Conservation (phyloP, 2,113 vertebrate species). For the Gymnobelideus leadbeateri region DNA sequence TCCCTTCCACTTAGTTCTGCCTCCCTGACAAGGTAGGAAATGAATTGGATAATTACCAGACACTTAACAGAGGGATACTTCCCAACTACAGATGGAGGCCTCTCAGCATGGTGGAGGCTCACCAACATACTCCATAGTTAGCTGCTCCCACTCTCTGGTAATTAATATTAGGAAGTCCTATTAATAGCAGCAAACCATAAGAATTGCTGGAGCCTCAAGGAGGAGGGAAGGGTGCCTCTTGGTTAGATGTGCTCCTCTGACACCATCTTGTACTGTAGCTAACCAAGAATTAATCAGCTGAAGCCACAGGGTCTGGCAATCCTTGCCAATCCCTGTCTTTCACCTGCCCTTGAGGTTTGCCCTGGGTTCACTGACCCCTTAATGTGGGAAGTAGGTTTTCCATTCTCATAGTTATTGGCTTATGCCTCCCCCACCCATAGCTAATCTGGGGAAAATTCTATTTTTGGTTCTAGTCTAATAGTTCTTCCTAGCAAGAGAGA, state of each 20-base stretch:
- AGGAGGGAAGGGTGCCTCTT: neutral
- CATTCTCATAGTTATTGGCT: neutral
- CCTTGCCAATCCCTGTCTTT: neutral
- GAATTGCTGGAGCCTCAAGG: neutral
- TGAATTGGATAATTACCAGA: neutral
- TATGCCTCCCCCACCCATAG: neutral
- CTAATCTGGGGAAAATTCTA: neutral
- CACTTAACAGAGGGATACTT: neutral
- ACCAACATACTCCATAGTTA: neutral
- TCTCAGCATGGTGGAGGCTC: neutral
- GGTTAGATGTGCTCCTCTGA: neutral
- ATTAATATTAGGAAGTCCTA: neutral
- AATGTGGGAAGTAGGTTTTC: neutral
- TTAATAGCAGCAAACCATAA: neutral
- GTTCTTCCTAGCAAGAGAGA: neutral
- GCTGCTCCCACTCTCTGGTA: neutral
- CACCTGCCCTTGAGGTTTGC: neutral
- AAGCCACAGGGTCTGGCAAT: neutral
- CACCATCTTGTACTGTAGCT: neutral
- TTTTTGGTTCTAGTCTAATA: neutral
- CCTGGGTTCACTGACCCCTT: neutral
- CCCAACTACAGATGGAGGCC: neutral
- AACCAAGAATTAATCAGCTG: neutral
- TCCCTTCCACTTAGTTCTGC: neutral
- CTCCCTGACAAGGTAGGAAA: neutral